Conservation (phyloP, 2,797 vertebrate species). For the Protonibea diacanthus region DNA sequence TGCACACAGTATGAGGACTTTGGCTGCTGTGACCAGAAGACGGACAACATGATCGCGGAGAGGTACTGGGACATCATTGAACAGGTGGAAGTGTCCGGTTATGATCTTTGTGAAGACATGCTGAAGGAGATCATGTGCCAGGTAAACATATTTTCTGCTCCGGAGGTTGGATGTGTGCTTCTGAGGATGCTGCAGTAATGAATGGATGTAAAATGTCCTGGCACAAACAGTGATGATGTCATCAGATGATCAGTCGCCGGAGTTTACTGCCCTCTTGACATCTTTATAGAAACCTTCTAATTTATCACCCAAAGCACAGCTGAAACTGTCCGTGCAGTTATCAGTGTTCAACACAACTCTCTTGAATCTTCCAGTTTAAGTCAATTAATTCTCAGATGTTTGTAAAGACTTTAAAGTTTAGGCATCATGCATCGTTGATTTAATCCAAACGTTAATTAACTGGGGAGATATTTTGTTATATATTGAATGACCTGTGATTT, state of each 20-base stretch:
- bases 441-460: not conserved
- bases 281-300: too few relatives aligned
- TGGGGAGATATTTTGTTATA: not conserved
- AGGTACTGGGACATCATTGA: slow-evolving; percentile 88
- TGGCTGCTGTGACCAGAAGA: slow-evolving; percentile 89
- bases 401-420: not conserved
- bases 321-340: not conserved
- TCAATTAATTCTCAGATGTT: not conserved
- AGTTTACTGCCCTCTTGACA: not conserved
- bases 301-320: not conserved
- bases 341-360: not conserved
- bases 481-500: not conserved
- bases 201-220: not conserved
- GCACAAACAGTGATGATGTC: not conserved
- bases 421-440: not conserved
- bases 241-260: not conserved
- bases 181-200: not conserved
- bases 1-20: slow-evolving; percentile 88
- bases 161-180: not conserved
- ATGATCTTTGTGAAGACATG: slow-evolving; percentile 81
- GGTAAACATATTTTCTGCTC: slow-evolving; percentile 73
- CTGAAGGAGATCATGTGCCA: slow-evolving; percentile 91
- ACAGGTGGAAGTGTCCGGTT: slow-evolving; percentile 73
- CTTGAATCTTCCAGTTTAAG: not conserved
- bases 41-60: slow-evolving; percentile 85